Conservation (phyloP, 2,888 invertebrate species). For the Danaus chrysippus region DNA sequence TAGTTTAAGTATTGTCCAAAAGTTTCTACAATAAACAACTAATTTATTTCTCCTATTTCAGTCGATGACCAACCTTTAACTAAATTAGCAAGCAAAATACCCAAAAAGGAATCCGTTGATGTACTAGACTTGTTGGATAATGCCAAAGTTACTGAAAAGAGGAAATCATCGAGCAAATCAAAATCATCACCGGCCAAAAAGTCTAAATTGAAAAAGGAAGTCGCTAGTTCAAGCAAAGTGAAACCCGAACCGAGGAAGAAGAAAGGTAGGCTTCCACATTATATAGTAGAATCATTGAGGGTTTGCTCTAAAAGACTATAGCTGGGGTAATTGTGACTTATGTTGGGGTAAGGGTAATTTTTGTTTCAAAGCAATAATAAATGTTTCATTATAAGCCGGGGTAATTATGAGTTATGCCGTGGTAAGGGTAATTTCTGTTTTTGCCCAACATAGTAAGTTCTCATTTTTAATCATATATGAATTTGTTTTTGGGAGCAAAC, state of each 20-base stretch:
- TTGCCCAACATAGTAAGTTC: too few relatives aligned
- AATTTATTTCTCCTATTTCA: slow-evolving; percentile 38
- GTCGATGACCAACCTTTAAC: slow-evolving; percentile 69
- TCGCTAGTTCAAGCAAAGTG: slow-evolving; percentile 50
- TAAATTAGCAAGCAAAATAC: slow-evolving; percentile 59
- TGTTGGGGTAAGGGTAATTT: too few relatives aligned
- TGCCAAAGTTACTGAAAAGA: slow-evolving; percentile 52
- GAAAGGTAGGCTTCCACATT: slow-evolving; percentile 63
- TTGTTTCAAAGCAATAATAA: too few relatives aligned
- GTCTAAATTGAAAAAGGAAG: slow-evolving; percentile 50
- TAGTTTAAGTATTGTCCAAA: too few relatives aligned
- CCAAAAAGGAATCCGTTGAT: slow-evolving; percentile 64
- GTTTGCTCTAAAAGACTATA: slow-evolving; percentile 42
- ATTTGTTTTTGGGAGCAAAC: slow-evolving; percentile 38
- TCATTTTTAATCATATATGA: too few relatives aligned
- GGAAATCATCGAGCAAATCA: slow-evolving; percentile 54
- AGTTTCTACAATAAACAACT: neutral
- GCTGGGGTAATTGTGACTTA: neutral
- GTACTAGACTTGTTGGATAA: slow-evolving; percentile 56
- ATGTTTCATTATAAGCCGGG: too few relatives aligned
- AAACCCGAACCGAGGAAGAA: slow-evolving; percentile 62
- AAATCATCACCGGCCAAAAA: slow-evolving; percentile 56
- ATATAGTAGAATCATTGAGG: slow-evolving; percentile 32
- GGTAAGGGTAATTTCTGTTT: too few relatives aligned
- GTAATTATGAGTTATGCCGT: too few relatives aligned